Evolutionary conservation across 2,113 vertebrate genomes (phyloP), one percentile per base, ranked within the genome.

Genomic region (Syngnathoides biaculeatus): DNA sequence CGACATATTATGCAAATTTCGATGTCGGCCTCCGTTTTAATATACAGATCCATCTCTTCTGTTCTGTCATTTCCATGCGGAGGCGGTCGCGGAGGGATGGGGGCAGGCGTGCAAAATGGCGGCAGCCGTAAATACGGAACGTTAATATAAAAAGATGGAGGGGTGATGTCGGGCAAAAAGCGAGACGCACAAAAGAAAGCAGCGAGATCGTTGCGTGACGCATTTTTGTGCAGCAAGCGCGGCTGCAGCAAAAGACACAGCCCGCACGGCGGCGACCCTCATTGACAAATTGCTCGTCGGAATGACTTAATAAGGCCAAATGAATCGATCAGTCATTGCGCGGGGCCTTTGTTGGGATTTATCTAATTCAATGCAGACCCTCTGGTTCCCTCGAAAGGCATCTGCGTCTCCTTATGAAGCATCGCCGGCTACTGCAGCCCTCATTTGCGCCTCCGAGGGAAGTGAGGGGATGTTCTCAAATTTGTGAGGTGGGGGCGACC

Each of bases 1-100:
- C 89, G 92, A 94, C 92, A 93, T 95, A 99, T 97, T 98, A 98
- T 99, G 96, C 94, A 95, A 98, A 98, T 98, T 94, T 92, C 95
- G 95, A 97, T 95, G 95, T 96, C 95, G 96, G 94, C 95, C 93
- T 92, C 13, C 93, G 93, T 94, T 97, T 97, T 98, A 98, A 98
- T 98, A 97, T 97, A 99, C 96, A 97, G 94, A 95, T 98, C 93
- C 95, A 95, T 95, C 94, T 95, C 94, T 94, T 96, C 82, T 93
- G 94, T 93, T 92, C 92, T 93, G 93, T 93, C 94, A 97, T 97
- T 96, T 98, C 95, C 95, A 95, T 96, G 95, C 93, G 86, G 87
- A 84, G 86, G 88, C 78, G 86, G 75, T 79, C 68, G 84, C 79
- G 75, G 75, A 64, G 74, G 75, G 86, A 77, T 79, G 69, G 84